Evolutionary conservation across 2,888 invertebrate genomes (phyloP).

Genomic region (Stenodema calcarata): DNA sequence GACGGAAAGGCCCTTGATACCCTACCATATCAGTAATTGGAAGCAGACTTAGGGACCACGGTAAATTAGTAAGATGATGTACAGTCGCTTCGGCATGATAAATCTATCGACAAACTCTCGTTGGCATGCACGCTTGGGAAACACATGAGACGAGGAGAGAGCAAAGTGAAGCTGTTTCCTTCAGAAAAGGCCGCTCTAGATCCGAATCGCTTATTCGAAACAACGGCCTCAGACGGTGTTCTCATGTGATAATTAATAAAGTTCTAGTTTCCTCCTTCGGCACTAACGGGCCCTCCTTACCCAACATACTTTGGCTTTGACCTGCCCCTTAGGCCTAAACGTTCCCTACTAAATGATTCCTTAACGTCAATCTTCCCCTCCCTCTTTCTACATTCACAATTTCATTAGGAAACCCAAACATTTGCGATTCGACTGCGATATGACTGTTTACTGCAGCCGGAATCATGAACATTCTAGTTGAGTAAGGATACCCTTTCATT

Average conservation of each 20-base stretch:
- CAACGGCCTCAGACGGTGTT: not conserved
- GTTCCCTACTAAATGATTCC: not conserved
- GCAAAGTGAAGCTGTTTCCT: not conserved
- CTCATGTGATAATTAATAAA: slow-evolving; percentile 31
- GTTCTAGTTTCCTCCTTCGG: slow-evolving; percentile 34
- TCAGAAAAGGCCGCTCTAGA: not conserved
- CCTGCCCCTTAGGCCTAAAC: not conserved
- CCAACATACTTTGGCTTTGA: not conserved
- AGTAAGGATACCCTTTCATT: too few species aligned
- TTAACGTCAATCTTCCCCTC: too few species aligned
- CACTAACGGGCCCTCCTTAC: slow-evolving; percentile 5
- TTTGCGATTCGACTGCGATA: too few species aligned
- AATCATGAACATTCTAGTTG: too few species aligned
- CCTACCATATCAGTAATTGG: too few species aligned
- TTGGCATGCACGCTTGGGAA: not conserved
- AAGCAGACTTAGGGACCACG: too few species aligned
- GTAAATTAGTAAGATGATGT: too few species aligned
- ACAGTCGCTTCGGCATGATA: not conserved
- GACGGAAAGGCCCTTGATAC: too few species aligned
- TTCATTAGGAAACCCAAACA: too few species aligned
- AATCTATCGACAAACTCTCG: too few species aligned
- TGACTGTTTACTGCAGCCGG: too few species aligned
- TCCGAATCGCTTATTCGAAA: not conserved
- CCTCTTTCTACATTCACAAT: too few species aligned
- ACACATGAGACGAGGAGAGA: not conserved